Evolutionary conservation across 2,113 vertebrate species (phyloP), one percentile per base, ranked within the genome.

Genomic region (Neolamprologus ventralis): DNA sequence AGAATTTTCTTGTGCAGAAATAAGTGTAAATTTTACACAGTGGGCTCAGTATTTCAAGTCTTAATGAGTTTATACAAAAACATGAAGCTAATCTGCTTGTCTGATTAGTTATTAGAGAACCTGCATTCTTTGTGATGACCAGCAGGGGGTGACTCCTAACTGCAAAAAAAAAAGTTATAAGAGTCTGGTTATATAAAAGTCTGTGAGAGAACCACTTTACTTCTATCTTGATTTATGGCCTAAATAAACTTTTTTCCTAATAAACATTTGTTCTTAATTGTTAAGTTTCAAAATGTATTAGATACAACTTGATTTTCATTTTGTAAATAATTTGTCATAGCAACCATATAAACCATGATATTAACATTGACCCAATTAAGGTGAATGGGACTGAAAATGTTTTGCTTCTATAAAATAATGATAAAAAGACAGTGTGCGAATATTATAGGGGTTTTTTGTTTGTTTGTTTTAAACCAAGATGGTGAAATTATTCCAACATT

Each of bases 391-490:
- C 60, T 65, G 10, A 65, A 37, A 65, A 65, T n/a, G 10, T 37
- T 65, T 37, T 37, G 60, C 17, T n/a, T 65, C 1, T 65, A 37
- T n/a, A 65, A 65, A 65, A 65, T 37, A 65, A 65, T 13, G 6
- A 63, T n/a, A 35, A 63, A 19, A 63, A 63, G 31, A 35, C 31
- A 63, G 31, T 7, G 31, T 63, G 31, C 0, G 6, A 35, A 35
- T 1, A 33, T 63, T 63, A 63, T 12, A 35, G 6, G 28, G 4
- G 0, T 12, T n/a, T 35, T 58, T 58, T 31, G 35, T 40, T 37
- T 14, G 11, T 23, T 21, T 21, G 3, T 5, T 40, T 68, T 65
- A 42, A 71, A 23, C 63, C 35, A 71, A 71, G n/a, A 42, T 71
- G 65, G 65, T 3, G n/a, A 23, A 71, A 71, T 42, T 23, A 14